Evolutionary conservation across 2,113 vertebrate genomes (phyloP), one percentile per base, ranked within the genome.

Genomic region (Triplophysa tibetana): DNA sequence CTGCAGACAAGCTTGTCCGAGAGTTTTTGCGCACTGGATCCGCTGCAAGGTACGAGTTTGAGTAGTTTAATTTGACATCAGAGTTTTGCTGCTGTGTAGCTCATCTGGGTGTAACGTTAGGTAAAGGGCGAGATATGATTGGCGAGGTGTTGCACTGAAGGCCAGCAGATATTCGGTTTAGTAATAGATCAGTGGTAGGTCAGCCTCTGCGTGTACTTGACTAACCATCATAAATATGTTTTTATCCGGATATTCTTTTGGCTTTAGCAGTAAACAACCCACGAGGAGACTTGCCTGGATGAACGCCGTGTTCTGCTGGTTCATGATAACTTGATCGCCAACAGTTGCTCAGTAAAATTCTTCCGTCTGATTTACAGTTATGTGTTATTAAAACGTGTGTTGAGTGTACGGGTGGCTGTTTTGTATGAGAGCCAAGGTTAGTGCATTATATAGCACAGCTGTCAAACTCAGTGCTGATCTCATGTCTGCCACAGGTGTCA

Each of bases 11-110:
- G 88, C 89, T 93, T 67, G 73, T 94, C 29, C 89, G 90, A 72
- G 90, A 95, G 83, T 91, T 94, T 62, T 84, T 96, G 85, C 91
- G 92, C 85, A 88, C 91, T 8, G 93, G 93, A 73, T 81, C 88
- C 8, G 74, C 89, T 10, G 88, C 90, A 89, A 94, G 95, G 95
- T 96, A 88, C 89, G 93, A 75, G 56, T 43, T 77, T 29, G 52
- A 24, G 17, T 38, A 1, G 14, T 63, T 8, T 4, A 16, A 13
- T 24, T 48, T 38, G 8, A 24, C 8, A 4, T 11, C 48, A 50
- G 13, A 24, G 41, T 48, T 8, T 19, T 62, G 61, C 43, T 10
- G 26, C 19, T 24, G 75, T 52, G 45, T 65, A 38, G 62, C 41
- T 75, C 72, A n/a, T 8, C 8, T 60, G 16, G n/a, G 21, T 21